Evolutionary conservation across 2,888 invertebrate genomes (phyloP).

Genomic region (Rotaria sp.): DNA sequence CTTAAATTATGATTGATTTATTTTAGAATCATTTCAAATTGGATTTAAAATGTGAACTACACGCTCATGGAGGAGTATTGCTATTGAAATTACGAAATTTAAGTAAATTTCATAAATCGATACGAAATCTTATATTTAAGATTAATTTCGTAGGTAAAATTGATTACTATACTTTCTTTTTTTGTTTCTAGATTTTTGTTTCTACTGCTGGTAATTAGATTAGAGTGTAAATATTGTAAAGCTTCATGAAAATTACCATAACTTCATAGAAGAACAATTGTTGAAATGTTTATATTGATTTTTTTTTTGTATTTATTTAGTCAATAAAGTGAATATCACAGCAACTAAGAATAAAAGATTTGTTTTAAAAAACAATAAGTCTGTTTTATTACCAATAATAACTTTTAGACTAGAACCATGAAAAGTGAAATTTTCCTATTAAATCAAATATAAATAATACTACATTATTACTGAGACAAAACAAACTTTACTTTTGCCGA

Average conservation of each 20-base stretch:
- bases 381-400: too few species aligned
- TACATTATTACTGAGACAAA: too few species aligned
- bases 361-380: too few species aligned
- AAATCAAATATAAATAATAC: too few species aligned
- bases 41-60: too few species aligned
- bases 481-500: too few species aligned
- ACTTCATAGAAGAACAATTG: conserved; percentile 84
- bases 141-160: conserved; percentile 74
- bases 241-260: conserved; percentile 94
- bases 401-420: too few species aligned
- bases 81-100: conserved; percentile 88
- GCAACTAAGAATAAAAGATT: too few species aligned
- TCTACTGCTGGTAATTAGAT: conserved; percentile 88
- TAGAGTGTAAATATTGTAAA: conserved; percentile 83
- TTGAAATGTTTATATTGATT: background rate
- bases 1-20: too few species aligned
- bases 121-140: conserved; percentile 86
- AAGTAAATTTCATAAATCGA: conserved; percentile 90
- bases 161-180: conserved; percentile 79
- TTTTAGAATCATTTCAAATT: too few species aligned
- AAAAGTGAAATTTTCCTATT: too few species aligned
- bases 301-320: background rate
- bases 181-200: conserved; percentile 81
- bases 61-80: conserved; percentile 60
- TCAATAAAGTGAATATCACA: background rate